Conservation (phyloP, 2,888 invertebrate genomes). For the Drosophila subsilvestris region DNA sequence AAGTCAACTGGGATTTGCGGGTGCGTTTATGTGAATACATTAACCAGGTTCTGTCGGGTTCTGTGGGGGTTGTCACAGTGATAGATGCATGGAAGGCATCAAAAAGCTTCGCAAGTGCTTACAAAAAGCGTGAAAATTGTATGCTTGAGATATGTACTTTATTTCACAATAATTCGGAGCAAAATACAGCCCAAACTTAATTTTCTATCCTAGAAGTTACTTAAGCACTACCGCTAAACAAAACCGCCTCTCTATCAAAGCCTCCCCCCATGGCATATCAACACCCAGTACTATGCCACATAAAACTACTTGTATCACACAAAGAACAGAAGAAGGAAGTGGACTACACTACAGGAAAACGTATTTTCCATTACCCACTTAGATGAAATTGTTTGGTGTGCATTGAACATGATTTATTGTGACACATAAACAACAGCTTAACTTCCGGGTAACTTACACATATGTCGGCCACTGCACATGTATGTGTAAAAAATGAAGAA, state of each 20-base stretch:
- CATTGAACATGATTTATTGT: constrained; percentile 80
- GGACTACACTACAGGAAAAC: constrained; percentile 4
- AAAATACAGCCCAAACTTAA: too few species aligned
- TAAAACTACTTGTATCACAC: constrained; percentile 15
- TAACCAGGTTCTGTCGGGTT: constrained; percentile 24
- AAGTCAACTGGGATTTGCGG: constrained; percentile 56
- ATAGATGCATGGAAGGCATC: not conserved
- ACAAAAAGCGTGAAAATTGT: not conserved
- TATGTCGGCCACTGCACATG: constrained; percentile 11
- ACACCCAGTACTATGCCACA: not conserved
- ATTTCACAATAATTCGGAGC: not conserved
- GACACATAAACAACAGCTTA: constrained; percentile 80
- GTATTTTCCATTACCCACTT: constrained; percentile 72
- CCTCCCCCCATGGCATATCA: not conserved
- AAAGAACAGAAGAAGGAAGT: constrained; percentile 4
- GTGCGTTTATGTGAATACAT: constrained; percentile 51
- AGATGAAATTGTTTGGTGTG: constrained; percentile 73
- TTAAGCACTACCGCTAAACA: not conserved
- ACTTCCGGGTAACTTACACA: constrained; percentile 72
- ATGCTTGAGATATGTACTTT: not conserved
- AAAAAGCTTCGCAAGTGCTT: too few species aligned
- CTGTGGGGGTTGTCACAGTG: not conserved
- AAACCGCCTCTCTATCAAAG: not conserved
- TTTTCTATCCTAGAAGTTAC: not conserved
- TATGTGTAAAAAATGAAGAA: constrained; percentile 66